phyloP scores from a whole-genome alignment of 2,113 vertebrate genomes.

The Ploceus nigricollis region DNA sequence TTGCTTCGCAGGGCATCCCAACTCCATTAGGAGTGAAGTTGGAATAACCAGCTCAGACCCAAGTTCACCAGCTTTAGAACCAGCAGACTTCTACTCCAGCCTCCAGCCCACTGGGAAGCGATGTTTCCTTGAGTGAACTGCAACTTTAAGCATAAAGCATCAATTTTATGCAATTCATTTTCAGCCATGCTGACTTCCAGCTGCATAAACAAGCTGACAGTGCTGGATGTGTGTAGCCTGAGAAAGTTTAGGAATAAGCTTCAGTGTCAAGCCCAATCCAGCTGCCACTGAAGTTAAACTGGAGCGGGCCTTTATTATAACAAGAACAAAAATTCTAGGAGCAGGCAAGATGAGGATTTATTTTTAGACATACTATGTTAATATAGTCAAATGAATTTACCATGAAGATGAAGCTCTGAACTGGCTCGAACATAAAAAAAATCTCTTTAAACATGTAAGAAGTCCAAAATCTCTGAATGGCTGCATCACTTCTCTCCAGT shows the following conservation, averaged over 20 bases:
- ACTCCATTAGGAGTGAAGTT: not conserved
- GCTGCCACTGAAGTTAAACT: constrained; percentile 4
- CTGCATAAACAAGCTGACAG: constrained; percentile 50
- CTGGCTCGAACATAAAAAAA: not conserved
- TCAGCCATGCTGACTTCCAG: constrained; percentile 16
- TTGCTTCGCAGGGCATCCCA: not conserved
- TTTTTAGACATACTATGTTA: constrained; percentile 31
- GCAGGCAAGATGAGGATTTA: not conserved
- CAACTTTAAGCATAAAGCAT: constrained; percentile 10
- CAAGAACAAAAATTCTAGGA: not conserved
- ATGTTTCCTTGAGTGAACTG: not conserved
- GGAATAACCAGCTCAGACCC: not conserved
- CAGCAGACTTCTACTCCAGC: not conserved
- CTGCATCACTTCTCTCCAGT: not conserved
- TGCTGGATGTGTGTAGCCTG: not conserved
- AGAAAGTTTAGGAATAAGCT: constrained; percentile 22
- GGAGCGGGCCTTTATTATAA: not conserved
- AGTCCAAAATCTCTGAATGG: not conserved
- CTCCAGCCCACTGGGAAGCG: not conserved
- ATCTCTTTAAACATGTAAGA: not conserved
- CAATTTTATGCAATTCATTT: constrained; percentile 7
- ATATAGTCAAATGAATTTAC: constrained; percentile 19
- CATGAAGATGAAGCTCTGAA: constrained; percentile 22
- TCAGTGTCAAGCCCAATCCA: not conserved
- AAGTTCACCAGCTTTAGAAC: not conserved